Conservation (phyloP, 53 echinoderm and acorn worm species). For the Apostichopus leukothele region DNA sequence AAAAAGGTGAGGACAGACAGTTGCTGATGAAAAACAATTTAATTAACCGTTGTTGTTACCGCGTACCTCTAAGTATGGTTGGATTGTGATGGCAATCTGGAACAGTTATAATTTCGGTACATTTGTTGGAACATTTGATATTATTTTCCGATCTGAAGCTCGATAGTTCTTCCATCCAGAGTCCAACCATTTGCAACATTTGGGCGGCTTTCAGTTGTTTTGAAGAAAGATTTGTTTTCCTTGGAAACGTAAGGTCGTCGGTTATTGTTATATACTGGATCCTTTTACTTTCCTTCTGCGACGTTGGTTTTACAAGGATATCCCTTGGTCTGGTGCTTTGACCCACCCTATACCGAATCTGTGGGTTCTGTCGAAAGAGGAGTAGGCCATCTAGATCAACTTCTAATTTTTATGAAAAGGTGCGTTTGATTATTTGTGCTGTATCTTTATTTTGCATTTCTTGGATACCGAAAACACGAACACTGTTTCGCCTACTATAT, state of each 20-base stretch:
- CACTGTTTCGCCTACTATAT: constrained; percentile 4
- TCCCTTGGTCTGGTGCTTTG: constrained; percentile 3
- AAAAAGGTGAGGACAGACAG: neutral
- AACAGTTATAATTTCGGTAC: neutral
- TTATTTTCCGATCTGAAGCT: neutral
- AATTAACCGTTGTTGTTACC: neutral
- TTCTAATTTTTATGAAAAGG: neutral
- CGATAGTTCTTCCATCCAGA: neutral
- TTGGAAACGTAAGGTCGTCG: neutral
- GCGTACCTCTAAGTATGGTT: neutral
- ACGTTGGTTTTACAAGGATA: neutral
- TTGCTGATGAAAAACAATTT: neutral
- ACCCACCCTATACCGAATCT: neutral
- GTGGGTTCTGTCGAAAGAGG: constrained; percentile 21
- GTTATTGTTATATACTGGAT: neutral
- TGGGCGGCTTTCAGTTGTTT: neutral
- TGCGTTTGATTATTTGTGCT: neutral
- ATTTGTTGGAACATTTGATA: too few species aligned
- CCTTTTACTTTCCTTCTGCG: neutral
- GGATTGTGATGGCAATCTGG: neutral
- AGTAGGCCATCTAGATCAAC: constrained; percentile 14
- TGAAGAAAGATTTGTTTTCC: neutral
- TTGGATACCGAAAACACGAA: constrained; percentile 17
- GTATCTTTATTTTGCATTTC: constrained; percentile 2
- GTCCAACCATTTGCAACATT: constrained; percentile 14